Conservation (phyloP, 2,797 vertebrate species). For the Protosalanx chinensis region DNA sequence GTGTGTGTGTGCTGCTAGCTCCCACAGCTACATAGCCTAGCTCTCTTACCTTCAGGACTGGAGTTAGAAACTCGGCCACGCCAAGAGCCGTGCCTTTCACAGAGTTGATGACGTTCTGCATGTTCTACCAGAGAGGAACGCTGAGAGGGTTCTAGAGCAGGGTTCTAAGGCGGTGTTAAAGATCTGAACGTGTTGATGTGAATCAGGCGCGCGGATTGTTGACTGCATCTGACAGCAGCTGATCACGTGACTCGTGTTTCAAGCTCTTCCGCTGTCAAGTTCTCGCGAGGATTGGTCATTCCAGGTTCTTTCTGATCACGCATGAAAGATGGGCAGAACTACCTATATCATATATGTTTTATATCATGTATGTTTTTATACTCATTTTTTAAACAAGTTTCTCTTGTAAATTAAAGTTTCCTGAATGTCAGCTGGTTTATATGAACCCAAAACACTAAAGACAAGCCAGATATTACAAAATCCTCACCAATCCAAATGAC, state of each 20-base stretch:
- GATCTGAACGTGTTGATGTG: conserved; percentile 33
- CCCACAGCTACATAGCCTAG: conserved; percentile 19
- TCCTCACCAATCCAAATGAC: too few species aligned
- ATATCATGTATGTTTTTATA: background rate
- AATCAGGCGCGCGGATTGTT: conserved; percentile 11
- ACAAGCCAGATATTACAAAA: too few species aligned
- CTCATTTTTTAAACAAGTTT: too few species aligned
- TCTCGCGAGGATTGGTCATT: conserved; percentile 1
- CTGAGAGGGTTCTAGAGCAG: background rate
- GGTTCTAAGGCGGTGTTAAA: background rate
- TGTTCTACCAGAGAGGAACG: conserved; percentile 41
- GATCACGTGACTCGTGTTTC: conserved; percentile 25
- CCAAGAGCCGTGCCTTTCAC: conserved; percentile 92
- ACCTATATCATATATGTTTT: too few species aligned
- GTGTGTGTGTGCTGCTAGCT: background rate
- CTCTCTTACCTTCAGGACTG: conserved; percentile 86
- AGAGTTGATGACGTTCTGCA: conserved; percentile 94
- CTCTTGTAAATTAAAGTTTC: too few species aligned
- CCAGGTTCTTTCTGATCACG: too few species aligned
- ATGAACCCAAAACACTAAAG: too few species aligned
- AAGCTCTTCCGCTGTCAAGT: conserved; percentile 6
- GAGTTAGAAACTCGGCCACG: conserved; percentile 90
- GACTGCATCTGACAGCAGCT: conserved; percentile 15
- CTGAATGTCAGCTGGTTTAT: too few species aligned
- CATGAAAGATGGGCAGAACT: too few species aligned